phyloP scores from a whole-genome alignment of 1,140 invertebrate species.

The Physella acuta region DNA sequence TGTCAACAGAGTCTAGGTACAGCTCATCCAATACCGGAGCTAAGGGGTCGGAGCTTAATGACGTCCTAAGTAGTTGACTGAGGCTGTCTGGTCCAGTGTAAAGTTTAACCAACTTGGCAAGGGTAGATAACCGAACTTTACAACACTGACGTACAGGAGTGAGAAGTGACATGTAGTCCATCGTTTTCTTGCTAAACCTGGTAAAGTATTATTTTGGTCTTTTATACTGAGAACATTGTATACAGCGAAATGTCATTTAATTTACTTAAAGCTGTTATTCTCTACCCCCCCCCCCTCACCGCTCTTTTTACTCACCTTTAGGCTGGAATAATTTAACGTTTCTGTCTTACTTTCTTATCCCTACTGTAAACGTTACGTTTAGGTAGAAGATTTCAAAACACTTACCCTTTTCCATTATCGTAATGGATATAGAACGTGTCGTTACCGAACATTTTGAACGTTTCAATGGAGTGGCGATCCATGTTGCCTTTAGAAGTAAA shows the following conservation, averaged over 20 bases:
- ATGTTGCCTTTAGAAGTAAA: slow-evolving; percentile 82
- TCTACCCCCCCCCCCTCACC: not conserved
- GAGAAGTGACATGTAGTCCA: slow-evolving; percentile 91
- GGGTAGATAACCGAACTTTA: slow-evolving; percentile 76
- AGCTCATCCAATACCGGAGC: slow-evolving; percentile 85
- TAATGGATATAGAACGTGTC: slow-evolving; percentile 89
- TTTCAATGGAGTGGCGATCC: slow-evolving; percentile 96
- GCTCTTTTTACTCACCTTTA: no score
- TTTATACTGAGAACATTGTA: not conserved
- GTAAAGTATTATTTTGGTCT: not conserved
- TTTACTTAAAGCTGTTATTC: no score
- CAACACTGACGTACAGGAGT: slow-evolving; percentile 92
- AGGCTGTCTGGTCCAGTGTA: slow-evolving; percentile 80
- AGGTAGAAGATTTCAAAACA: slow-evolving; percentile 11
- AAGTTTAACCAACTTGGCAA: slow-evolving; percentile 74
- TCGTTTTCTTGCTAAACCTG: slow-evolving; percentile 81
- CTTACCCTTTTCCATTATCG: slow-evolving; percentile 83
- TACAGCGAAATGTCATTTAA: no score
- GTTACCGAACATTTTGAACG: slow-evolving; percentile 87
- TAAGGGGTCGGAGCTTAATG: slow-evolving; percentile 79
- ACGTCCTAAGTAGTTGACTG: slow-evolving; percentile 74
- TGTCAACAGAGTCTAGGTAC: slow-evolving; percentile 83
- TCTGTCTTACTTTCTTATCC: not conserved
- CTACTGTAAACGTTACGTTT: not conserved
- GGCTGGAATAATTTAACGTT: not conserved